Evolutionary conservation across 2,113 vertebrate species (phyloP), one percentile per base, ranked within the genome.

Genomic region (Coregonus clupeaformis): DNA sequence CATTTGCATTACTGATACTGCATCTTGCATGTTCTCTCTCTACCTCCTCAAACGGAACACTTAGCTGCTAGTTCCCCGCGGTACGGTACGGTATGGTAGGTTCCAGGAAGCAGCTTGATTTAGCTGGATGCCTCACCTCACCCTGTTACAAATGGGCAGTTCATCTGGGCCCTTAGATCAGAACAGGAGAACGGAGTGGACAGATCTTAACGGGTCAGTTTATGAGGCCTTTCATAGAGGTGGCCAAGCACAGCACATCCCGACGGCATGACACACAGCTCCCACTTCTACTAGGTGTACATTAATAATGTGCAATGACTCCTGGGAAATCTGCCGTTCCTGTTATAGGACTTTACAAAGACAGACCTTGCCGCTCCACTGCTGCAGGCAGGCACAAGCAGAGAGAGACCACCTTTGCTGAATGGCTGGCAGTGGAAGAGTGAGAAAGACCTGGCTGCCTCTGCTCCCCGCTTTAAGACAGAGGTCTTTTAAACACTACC

Each of bases 261-360:
- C n/a, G n/a, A n/a, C n/a, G 57, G 57, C 57, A 59, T n/a, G 16
- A 59, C 18, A n/a, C 5, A 59, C 57, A 42, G 7, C 36, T n/a
- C 57, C 6, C n/a, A 60, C 7, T 79, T 79, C 84, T 80, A 76
- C 65, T 80, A 52, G 65, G 42, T 83, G 78, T 82, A 78, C 81
- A 80, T 84, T 82, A 84, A 82, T 79, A 84, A 86, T 18, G 69
- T 83, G 79, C 77, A 70, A 62, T 80, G 74, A 76, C 85, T 80
- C 82, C 62, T 65, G 84, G 83, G 80, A 89, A 85, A 84, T 86
- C 78, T 85, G 75, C 79, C 89, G 85, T 85, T 85, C 86, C 80
- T 79, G 81, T 78, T 82, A 72, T 76, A 68, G 36, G 36, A 11
- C 9, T 42, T 11, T 42, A 42, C 36, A 42, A 42, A 11, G 36